Evolutionary conservation across 2,888 invertebrate genomes (phyloP).

Genomic region (Thymelicus acteon): DNA sequence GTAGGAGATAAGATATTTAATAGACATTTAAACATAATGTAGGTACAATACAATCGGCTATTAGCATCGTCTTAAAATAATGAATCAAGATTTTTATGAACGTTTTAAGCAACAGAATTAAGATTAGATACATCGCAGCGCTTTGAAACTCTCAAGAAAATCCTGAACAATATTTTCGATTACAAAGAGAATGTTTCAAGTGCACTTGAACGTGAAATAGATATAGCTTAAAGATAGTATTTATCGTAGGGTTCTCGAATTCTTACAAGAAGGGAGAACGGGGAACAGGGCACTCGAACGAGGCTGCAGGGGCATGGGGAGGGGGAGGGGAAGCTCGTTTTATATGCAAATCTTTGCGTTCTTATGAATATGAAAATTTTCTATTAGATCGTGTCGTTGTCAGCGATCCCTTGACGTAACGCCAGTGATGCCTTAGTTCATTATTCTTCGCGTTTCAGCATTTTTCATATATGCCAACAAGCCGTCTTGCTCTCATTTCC

Average conservation of each 20-base stretch:
- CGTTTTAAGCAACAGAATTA: background rate
- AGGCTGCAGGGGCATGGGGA: constrained; percentile 41
- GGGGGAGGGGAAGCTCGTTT: constrained; percentile 72
- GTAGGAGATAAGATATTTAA: no score
- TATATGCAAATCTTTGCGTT: constrained; percentile 82
- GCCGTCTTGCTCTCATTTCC: constrained; percentile 3
- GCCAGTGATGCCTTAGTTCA: constrained; percentile 60
- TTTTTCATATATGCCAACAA: constrained; percentile 45
- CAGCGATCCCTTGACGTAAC: constrained; percentile 76
- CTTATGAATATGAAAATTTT: constrained; percentile 85
- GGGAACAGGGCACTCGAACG: constrained; percentile 71
- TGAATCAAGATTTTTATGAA: background rate
- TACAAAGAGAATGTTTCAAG: constrained; percentile 9
- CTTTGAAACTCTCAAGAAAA: background rate
- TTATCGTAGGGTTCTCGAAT: constrained; percentile 39
- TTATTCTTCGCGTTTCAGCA: constrained; percentile 64
- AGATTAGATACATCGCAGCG: background rate
- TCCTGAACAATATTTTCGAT: constrained; percentile 1
- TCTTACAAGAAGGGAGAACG: constrained; percentile 70
- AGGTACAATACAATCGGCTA: background rate
- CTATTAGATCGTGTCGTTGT: constrained; percentile 83
- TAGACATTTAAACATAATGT: no score
- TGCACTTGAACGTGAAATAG: constrained; percentile 10
- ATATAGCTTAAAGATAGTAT: constrained; percentile 37
- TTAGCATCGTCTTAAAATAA: background rate